These are phyloP conservation scores for Drosophila seclusa DNA, from an alignment of 2,888 invertebrate species.

Conservation along the genomic window DNA sequence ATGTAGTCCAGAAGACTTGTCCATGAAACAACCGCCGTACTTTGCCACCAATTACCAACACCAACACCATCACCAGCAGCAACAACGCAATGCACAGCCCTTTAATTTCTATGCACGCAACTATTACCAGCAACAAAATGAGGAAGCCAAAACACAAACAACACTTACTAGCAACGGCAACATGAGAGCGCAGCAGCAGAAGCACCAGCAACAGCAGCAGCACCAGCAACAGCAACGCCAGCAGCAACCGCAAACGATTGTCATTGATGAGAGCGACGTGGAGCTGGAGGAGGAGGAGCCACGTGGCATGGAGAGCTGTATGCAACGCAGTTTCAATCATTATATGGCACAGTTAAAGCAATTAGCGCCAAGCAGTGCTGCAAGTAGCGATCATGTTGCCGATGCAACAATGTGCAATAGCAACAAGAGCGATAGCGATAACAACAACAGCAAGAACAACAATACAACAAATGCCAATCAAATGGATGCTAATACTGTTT, in stretches of 20 bases:
- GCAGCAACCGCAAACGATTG: constrained; percentile 56
- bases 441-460: constrained; percentile 43
- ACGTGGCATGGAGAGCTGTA: constrained; percentile 39
- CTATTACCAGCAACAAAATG: constrained; percentile 57
- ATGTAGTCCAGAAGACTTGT: constrained; percentile 81
- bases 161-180: constrained; percentile 60
- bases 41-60: constrained; percentile 54
- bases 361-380: constrained; percentile 44
- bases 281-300: constrained; percentile 62
- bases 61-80: constrained; percentile 54
- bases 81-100: constrained; percentile 58
- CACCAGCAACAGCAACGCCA: constrained; percentile 35
- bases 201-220: constrained; percentile 36
- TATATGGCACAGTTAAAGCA: constrained; percentile 72
- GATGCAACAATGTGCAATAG: constrained; percentile 67
- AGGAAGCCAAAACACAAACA: constrained; percentile 45
- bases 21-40: constrained; percentile 62
- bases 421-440: constrained; percentile 44
- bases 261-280: constrained; percentile 73
- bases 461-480: constrained; percentile 69
- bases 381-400: constrained; percentile 33
- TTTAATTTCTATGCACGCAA: constrained; percentile 76
- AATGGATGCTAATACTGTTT: constrained; percentile 70
- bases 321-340: constrained; percentile 66
- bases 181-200: constrained; percentile 49